phyloP scores from a whole-genome alignment of 2,113 vertebrate genomes.

The Anas platyrhynchos region DNA sequence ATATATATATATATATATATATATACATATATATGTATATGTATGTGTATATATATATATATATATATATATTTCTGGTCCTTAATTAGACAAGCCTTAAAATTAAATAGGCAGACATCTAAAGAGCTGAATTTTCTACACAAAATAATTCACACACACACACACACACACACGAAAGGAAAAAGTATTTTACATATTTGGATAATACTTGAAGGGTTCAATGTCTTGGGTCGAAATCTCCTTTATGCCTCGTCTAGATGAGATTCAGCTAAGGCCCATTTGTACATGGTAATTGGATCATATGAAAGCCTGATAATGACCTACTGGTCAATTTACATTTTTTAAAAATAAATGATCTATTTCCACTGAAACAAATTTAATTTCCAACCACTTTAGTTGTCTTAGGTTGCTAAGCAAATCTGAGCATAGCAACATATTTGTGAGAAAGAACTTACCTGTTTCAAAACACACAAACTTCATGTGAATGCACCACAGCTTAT shows the following conservation, averaged over 20 bases:
- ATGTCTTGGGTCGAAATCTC: not conserved
- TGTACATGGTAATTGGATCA: not conserved
- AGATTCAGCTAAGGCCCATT: not conserved
- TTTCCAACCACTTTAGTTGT: not conserved
- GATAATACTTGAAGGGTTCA: not conserved
- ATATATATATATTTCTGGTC: not conserved
- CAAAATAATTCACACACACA: not conserved
- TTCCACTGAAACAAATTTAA: not conserved
- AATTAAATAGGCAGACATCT: not conserved
- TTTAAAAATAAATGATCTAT: not conserved
- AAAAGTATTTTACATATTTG: not conserved
- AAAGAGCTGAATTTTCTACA: not conserved
- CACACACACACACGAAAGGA: no score
- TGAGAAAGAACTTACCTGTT: not conserved
- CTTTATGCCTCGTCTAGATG: not conserved
- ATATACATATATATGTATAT: no score
- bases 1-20: no score
- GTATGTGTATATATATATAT: no score
- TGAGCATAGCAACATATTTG: not conserved
- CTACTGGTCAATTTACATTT: not conserved
- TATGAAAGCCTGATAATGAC: not conserved
- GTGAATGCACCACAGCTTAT: not conserved
- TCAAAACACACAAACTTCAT: not conserved
- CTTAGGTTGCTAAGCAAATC: not conserved
- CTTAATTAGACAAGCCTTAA: not conserved